Base-by-base conservation (phyloP, 2,888 invertebrate genomes). In the Eristalis arbustorum region DNA sequence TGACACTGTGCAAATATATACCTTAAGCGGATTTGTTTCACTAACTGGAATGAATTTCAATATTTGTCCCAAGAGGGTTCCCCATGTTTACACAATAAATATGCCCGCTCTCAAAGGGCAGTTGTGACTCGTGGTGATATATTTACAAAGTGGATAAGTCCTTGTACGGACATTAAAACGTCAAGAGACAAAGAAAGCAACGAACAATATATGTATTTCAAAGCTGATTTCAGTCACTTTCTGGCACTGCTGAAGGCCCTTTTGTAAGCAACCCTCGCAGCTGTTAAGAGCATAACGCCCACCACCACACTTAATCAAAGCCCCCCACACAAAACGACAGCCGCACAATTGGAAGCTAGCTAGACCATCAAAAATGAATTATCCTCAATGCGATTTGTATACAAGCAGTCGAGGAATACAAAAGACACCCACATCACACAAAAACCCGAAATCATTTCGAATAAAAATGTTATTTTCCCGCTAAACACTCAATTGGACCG, bases 391-490 rank as follows among this genome's bases (percentile, higher is more conserved):
- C 59, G 59, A 79, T 64, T 61, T 64, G 57, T 57, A 49, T n/a
- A 56, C 40, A 56, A 31, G 56, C 66, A 73, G 3, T 6, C 22
- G 37, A 64, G 22, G 10, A 49, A 22, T 22, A 62, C 61, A 59
- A 42, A 59, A 56, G 18, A 73, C 23, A 23, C 34, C 62, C 63
- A 57, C 40, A 73, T 23, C 49, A 59, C 40, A 69, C 31, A 62
- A 59, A 76, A 40, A 18, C 66, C 69, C 34, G 37, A 79, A 62
- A 22, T 69, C 71, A 76, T 80, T 56, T 37, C 63, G 73, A 85
- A 77, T 77, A 73, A 81, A 81, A 77, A 73, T 81, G 81, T 73
- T 81, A 73, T 73, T 73, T 37, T 73, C 63, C 68, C 73, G 64
- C 56, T 49, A 77, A 71, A 74, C 81, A 73, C 68, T 81, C 72